phyloP scores from a whole-genome alignment of 30 jellyfish, hydroid and myxozoan species.

The Haliclystus octoradiatus region DNA sequence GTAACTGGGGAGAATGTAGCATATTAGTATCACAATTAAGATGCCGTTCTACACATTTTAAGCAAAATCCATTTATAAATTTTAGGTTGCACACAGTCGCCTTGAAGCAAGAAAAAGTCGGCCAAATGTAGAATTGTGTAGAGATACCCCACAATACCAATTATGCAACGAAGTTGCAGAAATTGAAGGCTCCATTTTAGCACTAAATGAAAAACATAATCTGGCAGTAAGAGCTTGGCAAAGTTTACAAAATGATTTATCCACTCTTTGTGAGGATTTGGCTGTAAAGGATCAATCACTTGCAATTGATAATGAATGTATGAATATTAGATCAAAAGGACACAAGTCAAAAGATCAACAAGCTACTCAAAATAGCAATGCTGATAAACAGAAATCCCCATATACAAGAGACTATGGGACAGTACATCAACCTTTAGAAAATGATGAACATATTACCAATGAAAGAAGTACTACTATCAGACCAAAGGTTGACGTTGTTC shows the following conservation, averaged over 20 bases:
- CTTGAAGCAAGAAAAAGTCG: constrained; percentile 75
- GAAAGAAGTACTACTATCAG: too few species aligned
- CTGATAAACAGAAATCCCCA: too few species aligned
- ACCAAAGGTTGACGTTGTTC: too few species aligned
- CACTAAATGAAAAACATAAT: constrained; percentile 51
- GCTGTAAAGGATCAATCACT: constrained; percentile 63
- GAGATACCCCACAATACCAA: constrained; percentile 92
- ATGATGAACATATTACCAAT: too few species aligned
- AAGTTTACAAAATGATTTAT: constrained; percentile 54
- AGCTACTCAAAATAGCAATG: too few species aligned
- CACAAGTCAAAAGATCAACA: too few species aligned
- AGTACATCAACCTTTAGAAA: too few species aligned
- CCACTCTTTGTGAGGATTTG: constrained; percentile 69
- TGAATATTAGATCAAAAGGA: constrained; percentile 80
- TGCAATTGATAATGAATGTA: constrained; percentile 62
- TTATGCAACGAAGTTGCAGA: constrained; percentile 93
- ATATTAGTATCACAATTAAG: too few species aligned
- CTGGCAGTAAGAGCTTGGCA: constrained; percentile 77
- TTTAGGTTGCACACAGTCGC: constrained; percentile 92
- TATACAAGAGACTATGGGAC: too few species aligned
- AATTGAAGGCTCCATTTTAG: constrained; percentile 65
- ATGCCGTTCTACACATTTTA: too few species aligned
- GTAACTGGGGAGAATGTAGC: too few species aligned
- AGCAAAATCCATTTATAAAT: too few species aligned
- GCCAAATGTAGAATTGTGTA: constrained; percentile 80